Percentiles rank a stretch among this genome's conserved stretches.
Conservation (phyloP, 2,113 vertebrate species). For the Larimichthys crocea region DNA sequence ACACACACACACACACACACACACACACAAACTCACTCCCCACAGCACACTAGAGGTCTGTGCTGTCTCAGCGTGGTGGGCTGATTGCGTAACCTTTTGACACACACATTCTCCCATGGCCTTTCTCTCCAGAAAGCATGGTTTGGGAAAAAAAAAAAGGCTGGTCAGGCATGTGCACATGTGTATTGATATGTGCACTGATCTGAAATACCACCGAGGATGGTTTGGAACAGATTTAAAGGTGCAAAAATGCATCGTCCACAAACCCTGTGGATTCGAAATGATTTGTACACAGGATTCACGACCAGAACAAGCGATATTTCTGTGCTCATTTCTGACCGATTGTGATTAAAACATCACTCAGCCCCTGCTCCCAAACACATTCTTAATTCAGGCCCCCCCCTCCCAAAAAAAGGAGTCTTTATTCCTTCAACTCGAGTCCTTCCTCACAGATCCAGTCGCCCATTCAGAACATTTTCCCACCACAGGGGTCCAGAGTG, state of each 20-base stretch:
- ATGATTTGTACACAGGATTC: neutral
- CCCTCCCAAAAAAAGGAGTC: constrained; percentile 41
- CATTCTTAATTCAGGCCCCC: constrained; percentile 58
- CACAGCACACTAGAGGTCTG: constrained; percentile 78
- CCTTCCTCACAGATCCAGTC: constrained; percentile 65
- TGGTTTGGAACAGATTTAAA: neutral
- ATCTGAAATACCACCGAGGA: neutral
- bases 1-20: constrained; percentile 16
- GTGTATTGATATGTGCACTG: neutral
- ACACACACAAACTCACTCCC: constrained; percentile 43
- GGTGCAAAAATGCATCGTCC: neutral
- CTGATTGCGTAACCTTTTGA: constrained; percentile 84
- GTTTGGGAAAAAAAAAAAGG: neutral
- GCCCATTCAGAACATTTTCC: constrained; percentile 80
- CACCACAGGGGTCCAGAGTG: constrained; percentile 74
- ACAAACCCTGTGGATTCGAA: neutral
- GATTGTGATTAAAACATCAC: constrained; percentile 56
- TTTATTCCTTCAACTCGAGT: constrained; percentile 60
- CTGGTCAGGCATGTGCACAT: constrained; percentile 16
- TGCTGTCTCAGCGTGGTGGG: constrained; percentile 73
- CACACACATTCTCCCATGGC: constrained; percentile 72
- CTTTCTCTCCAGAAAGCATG: constrained; percentile 47
- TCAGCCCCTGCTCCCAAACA: constrained; percentile 46
- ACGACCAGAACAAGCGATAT: neutral
- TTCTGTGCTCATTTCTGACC: constrained; percentile 9